Evolutionary conservation across 2,113 vertebrate genomes (phyloP).

Genomic region (Bubalus kerabau): DNA sequence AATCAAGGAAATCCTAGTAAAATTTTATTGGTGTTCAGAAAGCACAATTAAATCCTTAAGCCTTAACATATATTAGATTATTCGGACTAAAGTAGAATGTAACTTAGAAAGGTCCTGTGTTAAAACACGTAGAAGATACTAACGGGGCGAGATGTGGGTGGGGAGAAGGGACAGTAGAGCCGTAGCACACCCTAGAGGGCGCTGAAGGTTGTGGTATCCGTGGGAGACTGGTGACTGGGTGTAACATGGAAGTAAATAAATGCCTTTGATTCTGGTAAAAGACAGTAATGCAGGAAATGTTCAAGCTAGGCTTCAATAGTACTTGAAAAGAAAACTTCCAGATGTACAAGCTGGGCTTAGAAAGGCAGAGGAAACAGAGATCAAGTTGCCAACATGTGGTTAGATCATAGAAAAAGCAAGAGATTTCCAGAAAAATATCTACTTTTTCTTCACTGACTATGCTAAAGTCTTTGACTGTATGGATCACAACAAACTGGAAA

Average conservation of each 20-base stretch:
- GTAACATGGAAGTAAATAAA: neutral
- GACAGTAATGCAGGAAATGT: neutral
- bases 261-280: neutral
- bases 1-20: neutral
- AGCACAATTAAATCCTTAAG: neutral
- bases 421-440: neutral
- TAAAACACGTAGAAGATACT: neutral
- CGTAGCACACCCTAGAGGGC: neutral
- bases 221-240: neutral
- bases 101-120: neutral
- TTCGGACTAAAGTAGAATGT: neutral
- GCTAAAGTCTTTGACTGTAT: neutral
- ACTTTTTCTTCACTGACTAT: neutral
- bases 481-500: neutral
- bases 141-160: neutral
- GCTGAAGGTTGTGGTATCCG: fast-evolving
- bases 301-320: neutral
- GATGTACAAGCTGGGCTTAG: neutral
- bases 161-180: neutral
- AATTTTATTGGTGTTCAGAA: neutral
- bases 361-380: neutral
- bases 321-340: neutral
- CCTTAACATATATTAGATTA: neutral
- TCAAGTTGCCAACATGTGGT: neutral
- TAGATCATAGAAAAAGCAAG: neutral